phyloP scores from a whole-genome alignment of 2,113 vertebrate species.

The Istiophorus platypterus region DNA sequence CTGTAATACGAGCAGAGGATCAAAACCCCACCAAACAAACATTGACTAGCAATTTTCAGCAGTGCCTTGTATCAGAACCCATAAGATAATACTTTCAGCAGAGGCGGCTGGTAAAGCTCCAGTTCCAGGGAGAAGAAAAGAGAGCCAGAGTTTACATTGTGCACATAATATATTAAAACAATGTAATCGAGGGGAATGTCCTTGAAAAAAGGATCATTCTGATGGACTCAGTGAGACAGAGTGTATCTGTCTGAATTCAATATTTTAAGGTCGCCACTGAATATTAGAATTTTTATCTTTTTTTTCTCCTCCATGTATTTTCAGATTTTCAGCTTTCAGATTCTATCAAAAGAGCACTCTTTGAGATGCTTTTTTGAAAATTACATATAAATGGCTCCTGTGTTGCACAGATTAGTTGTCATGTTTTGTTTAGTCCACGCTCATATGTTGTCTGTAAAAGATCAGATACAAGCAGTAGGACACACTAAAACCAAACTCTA shows the following conservation, averaged over 20 bases:
- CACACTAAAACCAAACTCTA: not conserved
- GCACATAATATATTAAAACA: not conserved
- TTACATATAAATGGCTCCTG: not conserved
- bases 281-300: conserved; percentile 1
- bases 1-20: conserved; percentile 16
- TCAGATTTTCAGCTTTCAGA: not conserved
- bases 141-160: conserved; percentile 12
- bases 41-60: conserved; percentile 32
- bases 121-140: not conserved
- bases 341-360: conserved; percentile 7
- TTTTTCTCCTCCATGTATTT: not conserved
- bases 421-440: not conserved
- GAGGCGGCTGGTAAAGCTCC: conserved; percentile 14
- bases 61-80: conserved; percentile 17
- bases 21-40: conserved; percentile 6
- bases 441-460: not conserved
- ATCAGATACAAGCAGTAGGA: not conserved
- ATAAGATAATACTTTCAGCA: conserved; percentile 19
- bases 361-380: conserved; percentile 13
- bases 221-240: conserved; percentile 11
- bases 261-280: conserved; percentile 23
- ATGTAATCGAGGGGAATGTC: conserved; percentile 29
- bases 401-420: not conserved
- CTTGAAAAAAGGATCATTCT: conserved; percentile 3
- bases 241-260: conserved; percentile 17